These are phyloP conservation scores for Hypsibius dujardini DNA, from an alignment of 1,140 invertebrate genomes.

Conservation along the genomic window DNA sequence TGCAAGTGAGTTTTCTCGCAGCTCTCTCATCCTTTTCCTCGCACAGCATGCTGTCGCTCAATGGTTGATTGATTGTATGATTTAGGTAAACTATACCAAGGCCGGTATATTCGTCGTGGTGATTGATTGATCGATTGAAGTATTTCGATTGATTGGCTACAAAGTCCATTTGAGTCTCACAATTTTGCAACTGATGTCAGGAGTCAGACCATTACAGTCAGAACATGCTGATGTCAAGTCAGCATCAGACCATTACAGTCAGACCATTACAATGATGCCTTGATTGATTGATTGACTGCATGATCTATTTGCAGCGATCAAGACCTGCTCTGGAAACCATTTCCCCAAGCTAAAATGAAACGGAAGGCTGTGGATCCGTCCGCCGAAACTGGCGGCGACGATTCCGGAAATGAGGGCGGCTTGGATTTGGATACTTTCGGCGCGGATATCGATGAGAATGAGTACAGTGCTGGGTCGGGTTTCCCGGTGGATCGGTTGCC, in stretches of 20 bases:
- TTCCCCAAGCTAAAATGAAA: background rate
- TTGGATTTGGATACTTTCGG: conserved; percentile 3
- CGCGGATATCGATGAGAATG: conserved; percentile 3
- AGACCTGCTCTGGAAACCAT: conserved; percentile 10
- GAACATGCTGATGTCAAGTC: background rate
- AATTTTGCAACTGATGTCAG: background rate
- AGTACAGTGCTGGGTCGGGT: background rate
- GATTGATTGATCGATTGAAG: too few species aligned
- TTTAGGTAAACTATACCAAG: too few species aligned
- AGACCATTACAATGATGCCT: background rate
- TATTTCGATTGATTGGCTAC: too few species aligned
- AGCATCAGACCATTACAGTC: background rate
- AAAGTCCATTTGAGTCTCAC: background rate
- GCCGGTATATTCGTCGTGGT: too few species aligned
- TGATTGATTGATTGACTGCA: background rate
- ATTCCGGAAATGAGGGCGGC: background rate
- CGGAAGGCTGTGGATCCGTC: background rate
- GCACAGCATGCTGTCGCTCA: too few species aligned
- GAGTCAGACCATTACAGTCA: too few species aligned
- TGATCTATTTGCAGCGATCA: background rate
- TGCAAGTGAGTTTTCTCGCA: conserved; percentile 10
- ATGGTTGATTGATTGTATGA: too few species aligned
- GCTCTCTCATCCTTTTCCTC: background rate
- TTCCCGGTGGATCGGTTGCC: background rate
- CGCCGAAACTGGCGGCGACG: background rate